Evolutionary conservation across 2,797 vertebrate species (phyloP).

Genomic region (Enteromius radiatus): DNA sequence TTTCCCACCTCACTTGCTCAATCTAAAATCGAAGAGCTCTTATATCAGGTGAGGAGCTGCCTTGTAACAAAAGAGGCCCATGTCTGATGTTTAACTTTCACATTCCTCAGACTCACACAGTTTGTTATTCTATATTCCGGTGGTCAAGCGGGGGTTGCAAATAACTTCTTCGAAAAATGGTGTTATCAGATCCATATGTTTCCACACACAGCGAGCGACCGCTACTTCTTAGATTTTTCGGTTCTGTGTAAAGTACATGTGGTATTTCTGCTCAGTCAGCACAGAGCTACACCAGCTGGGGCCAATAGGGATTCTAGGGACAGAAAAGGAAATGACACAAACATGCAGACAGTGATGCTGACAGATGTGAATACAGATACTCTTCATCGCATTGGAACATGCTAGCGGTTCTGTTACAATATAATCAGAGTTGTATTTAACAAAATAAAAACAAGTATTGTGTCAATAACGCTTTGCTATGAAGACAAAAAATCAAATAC

Average conservation of each 20-base stretch:
- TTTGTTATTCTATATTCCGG: conserved; percentile 63
- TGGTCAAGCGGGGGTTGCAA: conserved; percentile 56
- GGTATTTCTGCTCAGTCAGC: conserved; percentile 54
- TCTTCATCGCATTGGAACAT: background rate
- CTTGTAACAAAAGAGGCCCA: conserved; percentile 52
- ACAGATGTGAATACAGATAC: conserved; percentile 26
- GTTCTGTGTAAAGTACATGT: conserved; percentile 40
- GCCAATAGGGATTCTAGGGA: conserved; percentile 40
- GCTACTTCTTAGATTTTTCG: conserved; percentile 8
- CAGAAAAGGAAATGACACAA: conserved; percentile 50
- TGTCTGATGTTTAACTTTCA: conserved; percentile 53
- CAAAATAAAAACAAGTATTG: background rate
- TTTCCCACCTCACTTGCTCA: background rate
- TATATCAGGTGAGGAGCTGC: conserved; percentile 41
- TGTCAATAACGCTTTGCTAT: background rate
- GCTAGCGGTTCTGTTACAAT: background rate
- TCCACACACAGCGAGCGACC: conserved; percentile 47
- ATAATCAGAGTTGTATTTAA: background rate
- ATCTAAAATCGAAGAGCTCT: conserved; percentile 32
- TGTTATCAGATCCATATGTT: conserved; percentile 68
- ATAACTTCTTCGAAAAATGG: conserved; percentile 46
- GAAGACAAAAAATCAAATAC: background rate
- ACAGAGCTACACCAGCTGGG: conserved; percentile 48
- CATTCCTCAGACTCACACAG: conserved; percentile 57
- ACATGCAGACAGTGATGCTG: conserved; percentile 33